These are phyloP conservation scores for Cuniculus paca DNA, from an alignment of 2,797 vertebrate genomes.

Conservation along the genomic window DNA sequence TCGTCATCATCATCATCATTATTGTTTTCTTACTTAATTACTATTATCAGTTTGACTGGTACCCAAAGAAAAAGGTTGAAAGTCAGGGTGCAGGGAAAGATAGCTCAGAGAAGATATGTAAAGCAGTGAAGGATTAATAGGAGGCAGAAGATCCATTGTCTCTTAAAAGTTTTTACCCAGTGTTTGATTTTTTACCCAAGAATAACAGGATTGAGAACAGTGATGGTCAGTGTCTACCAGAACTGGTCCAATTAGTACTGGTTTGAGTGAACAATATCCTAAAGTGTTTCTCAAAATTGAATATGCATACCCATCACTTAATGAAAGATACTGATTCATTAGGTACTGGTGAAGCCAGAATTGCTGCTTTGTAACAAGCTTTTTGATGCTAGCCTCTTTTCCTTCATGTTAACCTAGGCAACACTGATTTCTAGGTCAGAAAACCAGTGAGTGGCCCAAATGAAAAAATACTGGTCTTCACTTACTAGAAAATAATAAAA, in stretches of 20 bases:
- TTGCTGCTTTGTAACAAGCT: neutral
- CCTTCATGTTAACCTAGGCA: neutral
- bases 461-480: neutral
- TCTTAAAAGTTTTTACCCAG: neutral
- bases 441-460: neutral
- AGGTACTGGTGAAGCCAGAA: neutral
- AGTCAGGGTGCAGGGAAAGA: neutral
- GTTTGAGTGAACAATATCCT: neutral
- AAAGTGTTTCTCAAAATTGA: neutral
- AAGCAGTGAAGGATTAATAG: neutral
- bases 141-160: neutral
- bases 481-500: neutral
- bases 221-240: neutral
- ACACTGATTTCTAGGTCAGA: neutral
- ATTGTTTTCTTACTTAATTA: neutral
- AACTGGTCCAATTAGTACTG: neutral
- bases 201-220: neutral
- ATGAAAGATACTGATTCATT: neutral
- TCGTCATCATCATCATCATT: neutral
- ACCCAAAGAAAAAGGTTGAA: neutral
- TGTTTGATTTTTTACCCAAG: neutral
- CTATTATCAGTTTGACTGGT: neutral
- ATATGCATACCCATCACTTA: accelerated
- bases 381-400: neutral
- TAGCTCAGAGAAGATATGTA: neutral